Conservation (phyloP, 1,140 invertebrate genomes). For the Brachionus asplanchnoidis region DNA sequence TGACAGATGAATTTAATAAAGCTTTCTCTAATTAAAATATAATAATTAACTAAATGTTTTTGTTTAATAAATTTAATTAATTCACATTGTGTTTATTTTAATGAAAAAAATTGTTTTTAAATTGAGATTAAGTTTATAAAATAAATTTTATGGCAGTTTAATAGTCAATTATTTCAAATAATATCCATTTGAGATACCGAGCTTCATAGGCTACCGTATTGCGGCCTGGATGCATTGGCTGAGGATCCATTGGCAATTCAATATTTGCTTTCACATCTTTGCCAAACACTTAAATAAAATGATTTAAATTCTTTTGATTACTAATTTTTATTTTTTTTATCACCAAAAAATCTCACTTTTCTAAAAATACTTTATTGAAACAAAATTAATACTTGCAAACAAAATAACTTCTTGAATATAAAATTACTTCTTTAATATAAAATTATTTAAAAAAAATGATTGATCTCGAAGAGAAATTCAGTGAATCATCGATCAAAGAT, state of each 20-base stretch:
- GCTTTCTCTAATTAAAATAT: not conserved
- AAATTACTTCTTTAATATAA: too few relatives aligned
- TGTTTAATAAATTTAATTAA: conserved; percentile 12
- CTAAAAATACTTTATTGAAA: too few relatives aligned
- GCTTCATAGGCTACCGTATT: conserved; percentile 90
- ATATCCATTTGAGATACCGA: conserved; percentile 73
- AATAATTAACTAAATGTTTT: not conserved
- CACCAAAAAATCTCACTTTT: too few relatives aligned
- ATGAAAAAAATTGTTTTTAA: not conserved
- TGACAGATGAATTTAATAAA: not conserved
- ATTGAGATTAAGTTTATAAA: not conserved
- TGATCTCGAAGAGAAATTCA: too few relatives aligned
- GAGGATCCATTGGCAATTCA: conserved; percentile 73
- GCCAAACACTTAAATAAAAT: conserved; percentile 66
- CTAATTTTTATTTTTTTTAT: too few relatives aligned
- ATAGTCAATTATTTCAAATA: conserved; percentile 61
- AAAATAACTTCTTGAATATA: too few relatives aligned
- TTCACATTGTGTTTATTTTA: not conserved
- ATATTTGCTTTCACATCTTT: conserved; percentile 75
- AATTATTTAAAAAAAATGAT: too few relatives aligned
- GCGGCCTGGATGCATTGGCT: conserved; percentile 69
- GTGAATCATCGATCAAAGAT: too few relatives aligned
- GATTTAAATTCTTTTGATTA: too few relatives aligned
- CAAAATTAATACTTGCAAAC: too few relatives aligned
- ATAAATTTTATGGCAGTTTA: not conserved